phyloP scores from a whole-genome alignment of 2,797 vertebrate species.

The Sparus aurata region DNA sequence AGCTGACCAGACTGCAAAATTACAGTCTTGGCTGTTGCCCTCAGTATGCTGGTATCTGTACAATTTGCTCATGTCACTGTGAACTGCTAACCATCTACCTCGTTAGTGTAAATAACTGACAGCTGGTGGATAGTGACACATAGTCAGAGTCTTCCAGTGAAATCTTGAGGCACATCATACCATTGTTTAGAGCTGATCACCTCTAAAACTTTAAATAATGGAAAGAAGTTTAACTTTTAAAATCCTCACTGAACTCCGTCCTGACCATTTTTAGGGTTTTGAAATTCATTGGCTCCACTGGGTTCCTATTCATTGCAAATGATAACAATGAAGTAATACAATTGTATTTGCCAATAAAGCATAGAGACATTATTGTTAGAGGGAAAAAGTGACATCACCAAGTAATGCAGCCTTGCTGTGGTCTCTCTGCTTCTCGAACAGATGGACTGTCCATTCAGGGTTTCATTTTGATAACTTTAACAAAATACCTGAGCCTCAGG shows the following conservation, averaged over 20 bases:
- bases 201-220: too few relatives aligned
- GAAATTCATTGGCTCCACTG: not conserved
- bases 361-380: conserved; percentile 5
- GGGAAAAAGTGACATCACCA: conserved; percentile 17
- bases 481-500: conserved; percentile 56
- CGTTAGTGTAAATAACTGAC: too few relatives aligned
- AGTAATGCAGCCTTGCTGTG: conserved; percentile 3
- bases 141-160: too few relatives aligned
- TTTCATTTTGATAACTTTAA: conserved; percentile 68
- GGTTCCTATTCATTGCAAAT: not conserved
- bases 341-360: conserved; percentile 17
- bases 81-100: too few relatives aligned
- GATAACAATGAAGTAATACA: conserved; percentile 1
- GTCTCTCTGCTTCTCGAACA: conserved; percentile 19
- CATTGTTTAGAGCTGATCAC: too few relatives aligned
- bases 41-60: too few relatives aligned
- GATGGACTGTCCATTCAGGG: conserved; percentile 25
- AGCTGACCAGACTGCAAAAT: too few relatives aligned
- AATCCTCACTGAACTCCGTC: not conserved
- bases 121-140: too few relatives aligned
- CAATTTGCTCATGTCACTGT: too few relatives aligned
- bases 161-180: too few relatives aligned
- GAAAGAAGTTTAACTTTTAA: not conserved
- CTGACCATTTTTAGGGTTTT: not conserved
- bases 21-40: too few relatives aligned